phyloP scores from a whole-genome alignment of 2,113 vertebrate species.

The Gymnobelideus leadbeateri region DNA sequence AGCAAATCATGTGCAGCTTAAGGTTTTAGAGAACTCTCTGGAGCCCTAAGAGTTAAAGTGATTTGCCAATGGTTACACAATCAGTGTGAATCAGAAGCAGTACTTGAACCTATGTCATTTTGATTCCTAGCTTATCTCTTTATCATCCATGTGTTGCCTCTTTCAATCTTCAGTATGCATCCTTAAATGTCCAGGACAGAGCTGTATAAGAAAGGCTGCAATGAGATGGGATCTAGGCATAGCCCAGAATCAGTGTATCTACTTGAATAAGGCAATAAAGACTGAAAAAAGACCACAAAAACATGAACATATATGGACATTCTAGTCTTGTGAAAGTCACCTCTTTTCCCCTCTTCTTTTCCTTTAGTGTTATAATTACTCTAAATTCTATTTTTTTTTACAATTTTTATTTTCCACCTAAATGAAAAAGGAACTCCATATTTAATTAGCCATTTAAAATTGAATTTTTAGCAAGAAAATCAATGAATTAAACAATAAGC shows the following conservation, averaged over 20 bases:
- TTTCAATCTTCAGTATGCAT: neutral
- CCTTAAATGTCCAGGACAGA: neutral
- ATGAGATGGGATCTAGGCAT: no score
- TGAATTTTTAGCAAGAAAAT: neutral
- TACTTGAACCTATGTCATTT: neutral
- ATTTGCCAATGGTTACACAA: no score
- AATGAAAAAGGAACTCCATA: neutral
- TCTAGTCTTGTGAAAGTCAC: neutral
- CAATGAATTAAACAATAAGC: neutral
- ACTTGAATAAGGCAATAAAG: neutral
- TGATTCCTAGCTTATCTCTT: neutral
- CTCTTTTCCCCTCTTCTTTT: neutral
- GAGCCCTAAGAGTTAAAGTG: no score
- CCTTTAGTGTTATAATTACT: no score
- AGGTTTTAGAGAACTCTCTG: no score
- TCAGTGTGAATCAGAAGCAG: no score
- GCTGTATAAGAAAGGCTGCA: no score
- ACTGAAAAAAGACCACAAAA: neutral
- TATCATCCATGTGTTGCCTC: neutral
- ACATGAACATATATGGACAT: neutral
- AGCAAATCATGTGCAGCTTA: no score
- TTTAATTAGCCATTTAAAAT: neutral
- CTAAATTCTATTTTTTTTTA: neutral
- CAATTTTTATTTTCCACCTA: neutral
- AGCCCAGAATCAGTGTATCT: neutral